These are phyloP conservation scores for Drosophila pegasa DNA, from an alignment of 2,888 invertebrate genomes.

Conservation along the genomic window DNA sequence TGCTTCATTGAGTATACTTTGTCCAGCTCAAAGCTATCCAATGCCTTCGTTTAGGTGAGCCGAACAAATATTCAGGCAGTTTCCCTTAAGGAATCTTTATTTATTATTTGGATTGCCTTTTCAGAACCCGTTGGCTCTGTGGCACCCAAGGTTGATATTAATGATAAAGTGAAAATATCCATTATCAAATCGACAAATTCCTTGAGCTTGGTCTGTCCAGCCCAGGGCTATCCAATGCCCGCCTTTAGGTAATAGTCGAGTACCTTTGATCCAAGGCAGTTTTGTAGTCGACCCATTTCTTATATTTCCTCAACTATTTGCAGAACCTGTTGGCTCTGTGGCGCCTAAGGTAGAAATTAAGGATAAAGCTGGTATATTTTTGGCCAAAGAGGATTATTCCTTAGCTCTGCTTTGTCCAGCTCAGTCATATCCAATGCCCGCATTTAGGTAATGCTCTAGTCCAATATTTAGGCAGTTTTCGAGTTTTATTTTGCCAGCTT, in stretches of 20 bases:
- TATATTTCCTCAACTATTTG: conserved; percentile 28
- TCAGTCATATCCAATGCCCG: conserved; percentile 88
- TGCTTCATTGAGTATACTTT: conserved; percentile 77
- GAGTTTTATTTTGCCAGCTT: neutral
- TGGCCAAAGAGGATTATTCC: conserved; percentile 39
- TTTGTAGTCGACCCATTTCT: too few relatives aligned
- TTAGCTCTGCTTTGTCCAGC: conserved; percentile 88
- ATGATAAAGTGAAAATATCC: conserved; percentile 84
- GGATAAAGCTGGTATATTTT: conserved; percentile 85
- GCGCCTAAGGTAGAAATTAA: conserved; percentile 88
- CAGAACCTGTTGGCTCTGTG: conserved; percentile 86
- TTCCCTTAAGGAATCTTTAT: neutral
- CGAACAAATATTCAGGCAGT: conserved; percentile 39
- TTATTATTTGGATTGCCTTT: too few relatives aligned
- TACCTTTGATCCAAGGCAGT: conserved; percentile 10
- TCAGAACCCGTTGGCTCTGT: conserved; percentile 86
- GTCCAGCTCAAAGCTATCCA: conserved; percentile 91
- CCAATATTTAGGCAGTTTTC: conserved; percentile 11
- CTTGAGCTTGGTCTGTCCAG: conserved; percentile 89
- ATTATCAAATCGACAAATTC: conserved; percentile 80
- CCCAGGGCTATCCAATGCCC: conserved; percentile 88
- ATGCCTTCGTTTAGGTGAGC: conserved; percentile 87
- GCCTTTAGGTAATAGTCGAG: conserved; percentile 72
- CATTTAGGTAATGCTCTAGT: conserved; percentile 85
- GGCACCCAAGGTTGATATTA: conserved; percentile 88